A percentile compares a stretch with the other conserved stretches of the same genome.
Evolutionary conservation across 1,140 invertebrate genomes (phyloP).

Genomic region (Caenorhabditis briggsae): DNA sequence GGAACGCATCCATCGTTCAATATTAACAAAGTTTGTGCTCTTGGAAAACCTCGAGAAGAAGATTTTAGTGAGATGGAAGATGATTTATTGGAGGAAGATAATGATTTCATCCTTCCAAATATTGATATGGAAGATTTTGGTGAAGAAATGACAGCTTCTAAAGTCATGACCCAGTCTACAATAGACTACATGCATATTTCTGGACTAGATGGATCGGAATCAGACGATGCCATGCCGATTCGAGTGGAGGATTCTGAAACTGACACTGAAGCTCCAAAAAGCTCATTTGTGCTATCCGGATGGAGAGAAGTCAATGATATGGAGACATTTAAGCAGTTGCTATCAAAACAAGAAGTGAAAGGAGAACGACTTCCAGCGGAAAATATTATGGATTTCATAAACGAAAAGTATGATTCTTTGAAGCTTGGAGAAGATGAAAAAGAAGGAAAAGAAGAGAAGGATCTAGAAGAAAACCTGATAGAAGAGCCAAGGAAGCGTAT

Average conservation of each 20-base stretch:
- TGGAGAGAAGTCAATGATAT: constrained; percentile 31
- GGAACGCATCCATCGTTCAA: constrained; percentile 69
- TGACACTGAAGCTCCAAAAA: constrained; percentile 18
- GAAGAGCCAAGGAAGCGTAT: background rate
- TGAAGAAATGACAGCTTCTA: constrained; percentile 49
- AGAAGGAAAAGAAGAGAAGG: background rate
- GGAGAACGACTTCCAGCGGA: constrained; percentile 9
- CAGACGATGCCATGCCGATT: constrained; percentile 27
- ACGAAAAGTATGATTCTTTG: constrained; percentile 14
- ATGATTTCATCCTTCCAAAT: constrained; percentile 56
- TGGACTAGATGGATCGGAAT: constrained; percentile 26
- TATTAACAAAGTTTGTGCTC: constrained; percentile 26
- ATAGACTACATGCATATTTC: constrained; percentile 50
- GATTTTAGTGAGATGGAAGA: background rate
- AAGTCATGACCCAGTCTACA: constrained; percentile 34
- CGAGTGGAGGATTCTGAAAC: constrained; percentile 28
- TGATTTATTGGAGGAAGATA: constrained; percentile 58
- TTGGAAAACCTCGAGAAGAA: background rate
- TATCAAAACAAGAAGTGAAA: constrained; percentile 41
- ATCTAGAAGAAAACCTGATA: background rate
- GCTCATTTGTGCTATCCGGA: constrained; percentile 13
- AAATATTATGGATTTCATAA: constrained; percentile 60
- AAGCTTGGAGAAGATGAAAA: background rate
- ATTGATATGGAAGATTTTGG: constrained; percentile 40
- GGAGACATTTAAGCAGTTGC: constrained; percentile 10